A percentile compares a stretch with the other conserved stretches of the same genome.
phyloP scores from a whole-genome alignment of 2,797 vertebrate genomes.

The Brachyrhaphis roseni region DNA sequence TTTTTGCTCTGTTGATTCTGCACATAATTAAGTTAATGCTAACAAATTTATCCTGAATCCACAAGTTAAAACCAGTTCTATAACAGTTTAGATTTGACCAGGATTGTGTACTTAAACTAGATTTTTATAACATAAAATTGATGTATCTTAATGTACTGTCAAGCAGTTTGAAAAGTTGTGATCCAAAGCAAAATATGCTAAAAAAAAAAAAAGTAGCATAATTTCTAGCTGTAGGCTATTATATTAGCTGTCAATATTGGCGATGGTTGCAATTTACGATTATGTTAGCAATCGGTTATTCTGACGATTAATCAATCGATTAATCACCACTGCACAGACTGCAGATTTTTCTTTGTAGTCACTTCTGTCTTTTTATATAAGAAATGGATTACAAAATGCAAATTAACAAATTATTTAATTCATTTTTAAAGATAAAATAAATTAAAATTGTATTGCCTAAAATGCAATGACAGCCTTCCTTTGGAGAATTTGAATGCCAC shows the following conservation, averaged over 20 bases:
- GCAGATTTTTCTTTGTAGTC: no score
- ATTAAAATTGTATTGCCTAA: no score
- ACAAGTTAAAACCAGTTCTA: neutral
- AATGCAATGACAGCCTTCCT: no score
- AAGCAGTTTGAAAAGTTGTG: neutral
- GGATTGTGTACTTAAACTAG: neutral
- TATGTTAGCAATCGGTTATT: no score
- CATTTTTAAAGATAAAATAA: no score
- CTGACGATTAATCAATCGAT: no score
- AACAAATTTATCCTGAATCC: neutral
- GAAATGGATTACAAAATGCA: no score
- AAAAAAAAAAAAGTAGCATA: neutral
- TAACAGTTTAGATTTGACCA: neutral
- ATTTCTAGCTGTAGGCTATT: neutral
- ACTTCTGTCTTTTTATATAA: no score
- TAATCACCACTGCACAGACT: no score
- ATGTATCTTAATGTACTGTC: neutral
- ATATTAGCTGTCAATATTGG: neutral
- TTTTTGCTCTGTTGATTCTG: neutral
- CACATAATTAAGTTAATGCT: neutral
- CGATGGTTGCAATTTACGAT: no score
- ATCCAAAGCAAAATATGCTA: neutral
- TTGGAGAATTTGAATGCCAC: no score
- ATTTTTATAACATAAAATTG: neutral
- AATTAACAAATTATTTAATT: no score